Evolutionary conservation across 2,797 vertebrate species (phyloP).

Genomic region (Sus cebifrons): DNA sequence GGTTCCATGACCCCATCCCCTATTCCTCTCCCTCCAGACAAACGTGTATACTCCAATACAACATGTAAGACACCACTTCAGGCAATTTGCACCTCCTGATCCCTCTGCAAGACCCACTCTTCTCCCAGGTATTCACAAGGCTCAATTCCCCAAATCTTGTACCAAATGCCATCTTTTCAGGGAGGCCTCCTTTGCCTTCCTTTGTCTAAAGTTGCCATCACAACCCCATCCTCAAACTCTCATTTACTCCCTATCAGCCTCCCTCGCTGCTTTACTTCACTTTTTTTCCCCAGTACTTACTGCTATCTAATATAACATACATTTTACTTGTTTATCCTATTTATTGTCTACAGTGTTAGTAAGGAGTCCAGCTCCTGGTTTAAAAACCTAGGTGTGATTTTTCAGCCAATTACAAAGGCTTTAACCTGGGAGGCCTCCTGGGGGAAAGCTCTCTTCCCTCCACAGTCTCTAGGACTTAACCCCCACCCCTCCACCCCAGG

Average conservation of each 20-base stretch:
- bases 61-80: too few species aligned
- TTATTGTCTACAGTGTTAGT: neutral
- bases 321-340: neutral
- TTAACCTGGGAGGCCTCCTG: neutral
- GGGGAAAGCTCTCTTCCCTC: neutral
- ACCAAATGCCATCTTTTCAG: neutral
- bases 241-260: neutral
- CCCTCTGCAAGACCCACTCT: neutral
- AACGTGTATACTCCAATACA: neutral
- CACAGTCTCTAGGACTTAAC: neutral
- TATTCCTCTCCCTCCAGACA: neutral
- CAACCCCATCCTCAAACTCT: neutral
- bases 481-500: neutral
- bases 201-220: neutral
- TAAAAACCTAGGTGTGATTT: neutral
- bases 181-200: neutral
- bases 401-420: neutral
- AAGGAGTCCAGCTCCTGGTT: neutral
- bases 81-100: too few species aligned
- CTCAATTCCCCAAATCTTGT: neutral
- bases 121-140: neutral
- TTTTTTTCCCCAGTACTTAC: neutral
- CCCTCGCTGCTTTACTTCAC: neutral
- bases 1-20: neutral
- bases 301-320: neutral